Conservation (phyloP, 2,888 invertebrate genomes). For the Schizotus pectinicornis region DNA sequence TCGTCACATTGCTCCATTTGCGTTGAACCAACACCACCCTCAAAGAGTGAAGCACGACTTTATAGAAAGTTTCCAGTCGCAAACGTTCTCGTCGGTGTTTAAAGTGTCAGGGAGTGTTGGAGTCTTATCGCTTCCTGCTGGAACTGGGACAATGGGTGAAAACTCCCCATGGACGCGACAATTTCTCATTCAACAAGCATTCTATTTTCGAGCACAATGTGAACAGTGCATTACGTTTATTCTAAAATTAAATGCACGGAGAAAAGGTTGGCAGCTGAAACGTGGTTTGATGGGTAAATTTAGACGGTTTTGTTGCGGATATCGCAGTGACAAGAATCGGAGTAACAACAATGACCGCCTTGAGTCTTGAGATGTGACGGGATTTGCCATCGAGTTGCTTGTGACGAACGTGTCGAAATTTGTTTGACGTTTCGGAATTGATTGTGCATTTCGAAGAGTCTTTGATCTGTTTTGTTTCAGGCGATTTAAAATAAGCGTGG, state of each 20-base stretch:
- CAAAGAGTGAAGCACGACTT: conserved; percentile 4
- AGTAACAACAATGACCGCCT: too few species aligned
- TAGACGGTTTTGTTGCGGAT: conserved; percentile 26
- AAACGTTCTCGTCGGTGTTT: background rate
- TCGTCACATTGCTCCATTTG: too few species aligned
- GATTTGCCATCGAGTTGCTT: too few species aligned
- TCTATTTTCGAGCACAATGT: conserved; percentile 20
- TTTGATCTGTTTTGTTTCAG: conserved; percentile 16
- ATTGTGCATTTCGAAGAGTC: conserved; percentile 10
- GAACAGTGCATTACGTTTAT: conserved; percentile 27
- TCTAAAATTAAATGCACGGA: conserved; percentile 27
- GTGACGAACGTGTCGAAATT: too few species aligned
- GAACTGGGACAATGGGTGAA: background rate
- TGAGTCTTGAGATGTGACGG: too few species aligned
- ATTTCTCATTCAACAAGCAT: conserved; percentile 1
- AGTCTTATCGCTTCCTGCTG: background rate
- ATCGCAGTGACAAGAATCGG: background rate
- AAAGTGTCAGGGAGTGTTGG: background rate
- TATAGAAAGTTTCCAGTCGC: background rate
- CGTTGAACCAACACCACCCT: background rate
- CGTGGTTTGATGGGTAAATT: conserved; percentile 28
- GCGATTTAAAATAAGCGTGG: conserved; percentile 12
- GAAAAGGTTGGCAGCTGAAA: conserved; percentile 30
- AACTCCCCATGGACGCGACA: conserved; percentile 1
- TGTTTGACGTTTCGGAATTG: background rate